These are phyloP conservation scores for Myripristis murdjan DNA, from an alignment of 2,797 vertebrate genomes.

Conservation along the genomic window DNA sequence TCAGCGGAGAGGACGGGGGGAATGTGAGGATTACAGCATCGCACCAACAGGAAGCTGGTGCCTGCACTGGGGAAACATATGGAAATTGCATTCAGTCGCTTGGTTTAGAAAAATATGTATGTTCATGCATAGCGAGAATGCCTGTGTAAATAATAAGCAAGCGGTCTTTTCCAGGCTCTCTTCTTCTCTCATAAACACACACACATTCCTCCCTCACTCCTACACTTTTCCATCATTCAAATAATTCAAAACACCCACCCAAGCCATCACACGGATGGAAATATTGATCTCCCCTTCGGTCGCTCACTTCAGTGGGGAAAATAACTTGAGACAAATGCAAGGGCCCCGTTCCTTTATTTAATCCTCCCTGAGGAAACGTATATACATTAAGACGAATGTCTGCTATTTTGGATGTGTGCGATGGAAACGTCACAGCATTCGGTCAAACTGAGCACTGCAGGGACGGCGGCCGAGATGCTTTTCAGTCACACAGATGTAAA, in stretches of 20 bases:
- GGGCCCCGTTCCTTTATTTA: slow-evolving; percentile 38
- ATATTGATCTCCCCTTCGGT: slow-evolving; percentile 64
- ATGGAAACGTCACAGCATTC: slow-evolving; percentile 8
- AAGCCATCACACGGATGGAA: slow-evolving; percentile 60
- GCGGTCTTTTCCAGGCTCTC: not conserved
- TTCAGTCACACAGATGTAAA: slow-evolving; percentile 39
- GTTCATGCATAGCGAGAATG: no score
- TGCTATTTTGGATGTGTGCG: not conserved
- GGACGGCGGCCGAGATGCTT: slow-evolving; percentile 5
- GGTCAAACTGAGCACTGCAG: slow-evolving; percentile 9
- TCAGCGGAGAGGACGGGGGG: not conserved
- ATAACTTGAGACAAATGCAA: slow-evolving; percentile 33
- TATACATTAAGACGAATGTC: slow-evolving; percentile 1
- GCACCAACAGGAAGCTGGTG: not conserved
- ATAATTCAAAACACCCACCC: slow-evolving; percentile 68
- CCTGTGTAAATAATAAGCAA: not conserved
- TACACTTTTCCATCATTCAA: slow-evolving; percentile 54
- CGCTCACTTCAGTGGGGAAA: slow-evolving; percentile 30
- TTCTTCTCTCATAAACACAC: not conserved
- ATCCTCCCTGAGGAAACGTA: slow-evolving; percentile 31
- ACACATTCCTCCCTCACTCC: slow-evolving; percentile 3
- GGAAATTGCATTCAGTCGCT: not conserved
- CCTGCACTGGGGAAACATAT: not conserved
- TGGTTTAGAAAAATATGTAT: no score
- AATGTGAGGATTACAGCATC: not conserved